Evolutionary conservation across 2,888 invertebrate species (phyloP).

Genomic region (Scaptomyza cyrtandrae): DNA sequence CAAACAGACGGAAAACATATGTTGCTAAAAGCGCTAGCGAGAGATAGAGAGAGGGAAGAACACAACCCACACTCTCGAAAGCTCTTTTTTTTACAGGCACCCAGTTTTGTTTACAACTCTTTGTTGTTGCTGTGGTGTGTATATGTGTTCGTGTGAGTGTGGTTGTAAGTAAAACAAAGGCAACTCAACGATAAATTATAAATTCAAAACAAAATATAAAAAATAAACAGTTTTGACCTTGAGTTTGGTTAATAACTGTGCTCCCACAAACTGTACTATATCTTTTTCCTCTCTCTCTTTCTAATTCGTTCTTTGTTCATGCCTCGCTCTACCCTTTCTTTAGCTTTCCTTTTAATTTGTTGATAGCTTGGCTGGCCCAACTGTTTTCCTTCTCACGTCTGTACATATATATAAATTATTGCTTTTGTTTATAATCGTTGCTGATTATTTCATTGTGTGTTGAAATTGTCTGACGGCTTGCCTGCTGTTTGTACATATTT

Average conservation of each 20-base stretch:
- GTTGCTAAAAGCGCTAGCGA: conserved; percentile 47
- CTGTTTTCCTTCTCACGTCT: conserved; percentile 26
- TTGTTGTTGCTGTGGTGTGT: conserved; percentile 5
- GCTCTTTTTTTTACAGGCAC: conserved; percentile 71
- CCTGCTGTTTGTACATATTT: conserved; percentile 37
- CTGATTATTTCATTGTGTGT: conserved; percentile 65
- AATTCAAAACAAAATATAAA: conserved; percentile 84
- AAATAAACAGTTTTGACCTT: conserved; percentile 84
- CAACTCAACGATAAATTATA: conserved; percentile 79
- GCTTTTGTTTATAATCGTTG: conserved; percentile 59
- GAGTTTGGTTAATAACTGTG: conserved; percentile 80
- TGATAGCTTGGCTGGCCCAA: conserved; percentile 64
- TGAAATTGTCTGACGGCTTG: conserved; percentile 48
- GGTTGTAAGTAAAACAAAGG: conserved; percentile 69
- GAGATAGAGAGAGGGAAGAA: conserved; percentile 13
- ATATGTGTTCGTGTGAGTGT: conserved; percentile 16
- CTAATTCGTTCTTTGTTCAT: conserved; percentile 22
- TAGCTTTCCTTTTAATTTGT: conserved; percentile 45
- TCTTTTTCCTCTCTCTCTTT: not conserved
- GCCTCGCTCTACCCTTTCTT: conserved; percentile 25
- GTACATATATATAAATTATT: not conserved
- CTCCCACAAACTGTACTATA: conserved; percentile 30
- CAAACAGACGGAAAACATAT: conserved; percentile 73
- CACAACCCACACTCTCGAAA: conserved; percentile 29
- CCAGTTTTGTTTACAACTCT: conserved; percentile 73